Evolutionary conservation across 2,888 invertebrate species (phyloP).

Genomic region (Caenorhabditis plicata): DNA sequence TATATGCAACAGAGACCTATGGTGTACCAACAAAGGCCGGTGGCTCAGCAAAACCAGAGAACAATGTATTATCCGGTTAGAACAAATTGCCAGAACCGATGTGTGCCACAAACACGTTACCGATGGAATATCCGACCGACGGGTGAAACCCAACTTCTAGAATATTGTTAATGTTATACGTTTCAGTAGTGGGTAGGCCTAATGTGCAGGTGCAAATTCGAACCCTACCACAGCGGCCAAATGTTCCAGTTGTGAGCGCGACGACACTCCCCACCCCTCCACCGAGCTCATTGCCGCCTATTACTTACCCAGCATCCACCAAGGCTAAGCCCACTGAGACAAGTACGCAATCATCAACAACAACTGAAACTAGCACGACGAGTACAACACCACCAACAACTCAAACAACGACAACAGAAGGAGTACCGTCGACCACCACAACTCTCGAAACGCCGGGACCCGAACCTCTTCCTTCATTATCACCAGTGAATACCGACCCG

Average conservation of each 20-base stretch:
- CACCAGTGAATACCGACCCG: slow-evolving; percentile 27
- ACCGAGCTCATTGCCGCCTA: slow-evolving; percentile 30
- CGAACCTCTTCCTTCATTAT: slow-evolving; percentile 26
- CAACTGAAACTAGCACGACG: slow-evolving; percentile 3
- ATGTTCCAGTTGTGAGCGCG: slow-evolving; percentile 11
- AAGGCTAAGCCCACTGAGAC: slow-evolving; percentile 9
- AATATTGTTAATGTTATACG: neutral
- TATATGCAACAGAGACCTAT: neutral
- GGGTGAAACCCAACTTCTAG: slow-evolving; percentile 18
- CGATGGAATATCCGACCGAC: slow-evolving; percentile 56
- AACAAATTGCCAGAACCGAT: slow-evolving; percentile 57
- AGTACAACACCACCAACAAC: slow-evolving; percentile 2
- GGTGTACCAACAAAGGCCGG: slow-evolving; percentile 17
- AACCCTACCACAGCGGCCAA: slow-evolving; percentile 25
- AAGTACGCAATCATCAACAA: slow-evolving; percentile 1
- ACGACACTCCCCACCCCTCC: slow-evolving; percentile 17
- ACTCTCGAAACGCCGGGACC: slow-evolving; percentile 33
- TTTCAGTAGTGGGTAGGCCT: slow-evolving; percentile 13
- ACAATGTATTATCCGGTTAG: slow-evolving; percentile 59
- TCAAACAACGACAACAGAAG: slow-evolving; percentile 14
- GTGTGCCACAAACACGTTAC: slow-evolving; percentile 52
- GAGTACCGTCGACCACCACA: too few species aligned
- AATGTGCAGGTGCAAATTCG: slow-evolving; percentile 36
- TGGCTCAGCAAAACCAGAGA: slow-evolving; percentile 29
- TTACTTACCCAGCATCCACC: slow-evolving; percentile 24